Conservation (phyloP, 2,888 invertebrate genomes). For the Brachyptera putata region DNA sequence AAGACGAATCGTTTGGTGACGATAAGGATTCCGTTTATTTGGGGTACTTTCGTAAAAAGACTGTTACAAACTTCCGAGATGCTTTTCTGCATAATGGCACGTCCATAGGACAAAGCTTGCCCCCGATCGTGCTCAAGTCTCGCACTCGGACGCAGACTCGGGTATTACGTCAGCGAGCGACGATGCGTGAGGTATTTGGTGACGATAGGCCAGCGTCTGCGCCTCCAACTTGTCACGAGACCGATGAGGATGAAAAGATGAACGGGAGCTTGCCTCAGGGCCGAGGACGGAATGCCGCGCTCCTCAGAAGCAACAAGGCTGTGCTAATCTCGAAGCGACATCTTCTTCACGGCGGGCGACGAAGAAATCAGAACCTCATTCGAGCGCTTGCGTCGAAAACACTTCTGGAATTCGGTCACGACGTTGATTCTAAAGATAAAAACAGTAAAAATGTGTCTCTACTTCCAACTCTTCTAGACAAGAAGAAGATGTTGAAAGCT, state of each 20-base stretch:
- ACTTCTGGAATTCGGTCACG: not conserved
- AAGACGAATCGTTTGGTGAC: conserved; percentile 14
- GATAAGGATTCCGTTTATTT: conserved; percentile 53
- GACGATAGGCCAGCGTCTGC: conserved; percentile 77
- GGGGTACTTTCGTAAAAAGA: conserved; percentile 64
- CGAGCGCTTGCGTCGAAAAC: conserved; percentile 38
- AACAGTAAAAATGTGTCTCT: not conserved
- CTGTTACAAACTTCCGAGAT: conserved; percentile 61
- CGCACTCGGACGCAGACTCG: conserved; percentile 72
- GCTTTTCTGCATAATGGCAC: conserved; percentile 60
- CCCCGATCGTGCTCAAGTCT: conserved; percentile 66
- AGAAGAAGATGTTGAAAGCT: conserved; percentile 1
- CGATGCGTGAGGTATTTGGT: conserved; percentile 79
- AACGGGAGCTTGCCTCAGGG: conserved; percentile 36
- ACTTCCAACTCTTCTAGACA: not conserved
- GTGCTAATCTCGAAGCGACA: conserved; percentile 43
- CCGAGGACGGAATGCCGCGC: conserved; percentile 40
- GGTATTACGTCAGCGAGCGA: conserved; percentile 66
- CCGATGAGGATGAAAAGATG: conserved; percentile 12
- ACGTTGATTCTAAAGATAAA: not conserved
- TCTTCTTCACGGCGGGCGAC: conserved; percentile 37
- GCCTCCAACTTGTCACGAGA: conserved; percentile 59
- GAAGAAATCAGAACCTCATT: conserved; percentile 36
- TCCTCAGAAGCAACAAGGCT: conserved; percentile 43
- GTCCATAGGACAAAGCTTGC: conserved; percentile 55